Evolutionary conservation across 2,113 vertebrate species (phyloP).

Genomic region (Psophia crepitans): DNA sequence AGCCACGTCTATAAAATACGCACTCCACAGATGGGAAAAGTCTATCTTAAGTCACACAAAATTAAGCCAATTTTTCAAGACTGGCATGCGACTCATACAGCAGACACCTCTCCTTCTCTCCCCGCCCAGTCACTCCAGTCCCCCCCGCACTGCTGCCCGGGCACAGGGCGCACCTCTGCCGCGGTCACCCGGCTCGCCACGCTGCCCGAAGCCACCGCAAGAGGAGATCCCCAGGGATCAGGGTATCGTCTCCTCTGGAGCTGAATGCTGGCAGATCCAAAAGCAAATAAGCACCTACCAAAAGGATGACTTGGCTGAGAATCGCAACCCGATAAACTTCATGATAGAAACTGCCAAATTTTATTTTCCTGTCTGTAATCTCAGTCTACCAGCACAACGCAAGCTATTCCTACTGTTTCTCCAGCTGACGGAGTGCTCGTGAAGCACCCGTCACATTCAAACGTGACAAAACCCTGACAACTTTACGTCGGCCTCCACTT

Average conservation of each 20-base stretch:
- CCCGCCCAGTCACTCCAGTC: too few species aligned
- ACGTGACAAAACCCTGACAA: neutral
- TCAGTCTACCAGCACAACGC: neutral
- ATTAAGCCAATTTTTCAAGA: neutral
- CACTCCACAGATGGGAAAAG: neutral
- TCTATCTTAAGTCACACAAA: neutral
- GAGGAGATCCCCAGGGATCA: neutral
- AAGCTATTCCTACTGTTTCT: neutral
- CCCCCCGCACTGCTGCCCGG: too few species aligned
- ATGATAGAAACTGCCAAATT: neutral
- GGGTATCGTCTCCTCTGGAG: neutral
- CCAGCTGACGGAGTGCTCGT: neutral
- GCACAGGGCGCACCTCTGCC: too few species aligned
- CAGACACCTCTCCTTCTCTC: too few species aligned
- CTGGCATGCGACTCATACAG: accelerated
- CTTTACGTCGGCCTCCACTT: neutral
- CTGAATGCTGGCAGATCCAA: neutral
- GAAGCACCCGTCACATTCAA: neutral
- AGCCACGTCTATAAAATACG: accelerated
- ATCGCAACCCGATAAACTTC: neutral
- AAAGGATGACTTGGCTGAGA: neutral
- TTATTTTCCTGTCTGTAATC: neutral
- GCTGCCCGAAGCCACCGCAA: neutral
- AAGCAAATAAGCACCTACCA: neutral
- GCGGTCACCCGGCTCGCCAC: accelerated